phyloP scores from a whole-genome alignment of 2,113 vertebrate species.

The Larimichthys polyactis region DNA sequence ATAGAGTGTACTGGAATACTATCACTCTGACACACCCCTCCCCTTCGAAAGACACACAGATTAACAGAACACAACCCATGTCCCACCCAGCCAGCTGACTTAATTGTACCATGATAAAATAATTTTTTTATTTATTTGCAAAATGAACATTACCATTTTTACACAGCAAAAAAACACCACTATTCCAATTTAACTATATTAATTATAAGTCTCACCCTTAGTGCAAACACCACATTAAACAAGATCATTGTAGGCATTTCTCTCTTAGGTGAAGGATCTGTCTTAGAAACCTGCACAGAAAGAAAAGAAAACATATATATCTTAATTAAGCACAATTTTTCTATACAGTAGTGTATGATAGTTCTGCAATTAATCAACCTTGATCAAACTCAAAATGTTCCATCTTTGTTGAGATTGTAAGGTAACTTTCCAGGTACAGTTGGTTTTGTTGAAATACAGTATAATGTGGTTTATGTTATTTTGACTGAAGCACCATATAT shows the following conservation, averaged over 20 bases:
- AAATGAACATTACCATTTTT: neutral
- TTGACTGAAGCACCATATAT: neutral
- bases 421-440: neutral
- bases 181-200: neutral
- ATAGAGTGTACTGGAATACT: slow-evolving; percentile 68
- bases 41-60: slow-evolving; percentile 45
- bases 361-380: neutral
- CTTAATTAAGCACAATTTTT: too few species aligned
- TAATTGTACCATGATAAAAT: slow-evolving; percentile 4
- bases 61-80: slow-evolving; percentile 33
- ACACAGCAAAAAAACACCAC: neutral
- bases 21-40: slow-evolving; percentile 58
- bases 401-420: neutral
- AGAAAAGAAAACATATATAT: slow-evolving; percentile 25
- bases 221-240: slow-evolving; percentile 97
- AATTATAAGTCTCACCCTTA: slow-evolving; percentile 84
- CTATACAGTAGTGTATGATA: neutral
- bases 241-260: slow-evolving; percentile 99
- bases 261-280: slow-evolving; percentile 97
- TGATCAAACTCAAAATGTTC: neutral
- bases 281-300: slow-evolving; percentile 91
- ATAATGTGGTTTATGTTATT: neutral
- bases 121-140: neutral
- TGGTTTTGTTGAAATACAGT: neutral
- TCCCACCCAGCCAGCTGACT: slow-evolving; percentile 59